Percentiles rank a stretch among this genome's conserved stretches.
Evolutionary conservation across 64 coral and sea anemone genomes (phyloP).

Genomic region (Astreopora myriophthalma): DNA sequence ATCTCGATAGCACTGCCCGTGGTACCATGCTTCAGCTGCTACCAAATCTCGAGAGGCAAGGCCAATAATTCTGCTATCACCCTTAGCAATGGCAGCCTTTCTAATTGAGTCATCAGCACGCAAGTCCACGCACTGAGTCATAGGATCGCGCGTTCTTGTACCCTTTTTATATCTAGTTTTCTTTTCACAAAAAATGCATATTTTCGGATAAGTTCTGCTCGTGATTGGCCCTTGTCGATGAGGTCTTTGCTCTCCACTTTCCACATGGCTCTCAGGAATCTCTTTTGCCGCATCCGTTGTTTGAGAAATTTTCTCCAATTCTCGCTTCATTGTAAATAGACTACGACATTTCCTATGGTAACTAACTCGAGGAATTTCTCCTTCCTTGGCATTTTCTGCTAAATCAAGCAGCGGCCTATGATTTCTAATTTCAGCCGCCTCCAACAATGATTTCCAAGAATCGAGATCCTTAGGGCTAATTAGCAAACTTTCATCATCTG

Average conservation of each 20-base stretch:
- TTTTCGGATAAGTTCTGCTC: slow-evolving; percentile 18
- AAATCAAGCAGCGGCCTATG: slow-evolving; percentile 27
- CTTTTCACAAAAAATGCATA: background rate
- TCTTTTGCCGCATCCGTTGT: background rate
- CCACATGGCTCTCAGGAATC: background rate
- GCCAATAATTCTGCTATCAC: background rate
- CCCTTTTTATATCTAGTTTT: background rate
- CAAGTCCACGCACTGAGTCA: background rate
- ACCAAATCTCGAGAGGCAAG: slow-evolving; percentile 16
- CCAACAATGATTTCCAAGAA: slow-evolving; percentile 20
- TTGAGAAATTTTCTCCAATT: slow-evolving; percentile 6
- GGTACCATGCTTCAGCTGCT: too few relatives aligned
- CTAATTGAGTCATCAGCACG: background rate
- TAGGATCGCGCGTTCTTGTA: background rate
- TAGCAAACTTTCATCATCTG: slow-evolving; percentile 6
- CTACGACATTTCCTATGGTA: slow-evolving; percentile 49
- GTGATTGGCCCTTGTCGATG: background rate
- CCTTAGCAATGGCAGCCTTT: background rate
- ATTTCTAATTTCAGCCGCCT: slow-evolving; percentile 13
- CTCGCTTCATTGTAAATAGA: slow-evolving; percentile 68
- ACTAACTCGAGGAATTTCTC: slow-evolving; percentile 1
- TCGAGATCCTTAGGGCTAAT: slow-evolving; percentile 9
- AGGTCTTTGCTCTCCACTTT: too few relatives aligned
- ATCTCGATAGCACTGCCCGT: background rate
- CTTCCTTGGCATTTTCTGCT: background rate